A percentile compares a stretch with the other conserved stretches of the same genome.
Evolutionary conservation across 2,797 vertebrate species (phyloP).

Genomic region (Triplophysa bombifrons): DNA sequence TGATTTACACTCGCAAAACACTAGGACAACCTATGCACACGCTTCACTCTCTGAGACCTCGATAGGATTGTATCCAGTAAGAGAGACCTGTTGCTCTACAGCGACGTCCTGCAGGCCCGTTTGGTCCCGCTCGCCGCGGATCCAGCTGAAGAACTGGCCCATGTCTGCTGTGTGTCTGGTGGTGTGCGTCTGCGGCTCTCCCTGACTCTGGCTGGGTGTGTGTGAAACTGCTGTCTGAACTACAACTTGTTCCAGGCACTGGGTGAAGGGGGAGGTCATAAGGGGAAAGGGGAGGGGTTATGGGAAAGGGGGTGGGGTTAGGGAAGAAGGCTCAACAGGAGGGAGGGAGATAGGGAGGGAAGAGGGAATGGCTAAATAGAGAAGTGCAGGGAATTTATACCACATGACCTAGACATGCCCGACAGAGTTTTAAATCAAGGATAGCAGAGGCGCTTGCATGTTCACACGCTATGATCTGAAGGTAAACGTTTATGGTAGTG

Average conservation of each 20-base stretch:
- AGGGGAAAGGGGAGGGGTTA: constrained; percentile 31
- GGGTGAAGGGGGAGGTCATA: constrained; percentile 41
- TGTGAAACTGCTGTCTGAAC: constrained; percentile 41
- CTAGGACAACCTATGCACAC: not conserved
- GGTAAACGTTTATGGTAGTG: constrained; percentile 5
- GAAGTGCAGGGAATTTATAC: constrained; percentile 56
- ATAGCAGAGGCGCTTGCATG: not conserved
- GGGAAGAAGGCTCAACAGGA: constrained; percentile 13
- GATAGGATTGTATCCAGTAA: constrained; percentile 34
- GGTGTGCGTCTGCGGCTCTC: constrained; percentile 51
- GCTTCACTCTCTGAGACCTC: constrained; percentile 21
- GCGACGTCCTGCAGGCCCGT: constrained; percentile 70
- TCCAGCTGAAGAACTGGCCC: constrained; percentile 79
- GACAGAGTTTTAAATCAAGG: constrained; percentile 29
- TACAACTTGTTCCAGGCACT: constrained; percentile 70
- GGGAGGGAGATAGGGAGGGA: constrained; percentile 27
- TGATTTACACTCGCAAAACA: not conserved
- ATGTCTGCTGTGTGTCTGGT: constrained; percentile 63
- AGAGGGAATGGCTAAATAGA: constrained; percentile 61
- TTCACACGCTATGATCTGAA: constrained; percentile 7
- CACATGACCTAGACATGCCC: constrained; percentile 46
- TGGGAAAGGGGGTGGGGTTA: constrained; percentile 27
- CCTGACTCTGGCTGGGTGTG: constrained; percentile 47
- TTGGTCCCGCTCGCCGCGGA: constrained; percentile 69
- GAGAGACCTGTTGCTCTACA: constrained; percentile 75